phyloP scores from a whole-genome alignment of 2,888 invertebrate species.

The Cosmia pyralina region DNA sequence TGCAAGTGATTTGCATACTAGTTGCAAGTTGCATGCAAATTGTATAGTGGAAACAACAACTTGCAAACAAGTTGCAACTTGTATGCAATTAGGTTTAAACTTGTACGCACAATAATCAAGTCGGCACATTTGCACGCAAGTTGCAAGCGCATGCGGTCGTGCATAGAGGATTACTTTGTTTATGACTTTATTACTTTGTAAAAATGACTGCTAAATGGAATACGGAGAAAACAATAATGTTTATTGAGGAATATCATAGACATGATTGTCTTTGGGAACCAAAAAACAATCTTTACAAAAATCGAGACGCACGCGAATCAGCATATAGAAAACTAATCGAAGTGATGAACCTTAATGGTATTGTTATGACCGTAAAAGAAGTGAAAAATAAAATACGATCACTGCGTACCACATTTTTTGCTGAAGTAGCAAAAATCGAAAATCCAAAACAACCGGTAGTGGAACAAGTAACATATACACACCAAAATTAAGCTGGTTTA shows the following conservation, averaged over 20 bases:
- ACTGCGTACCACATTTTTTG: conserved; percentile 39
- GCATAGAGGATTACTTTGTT: conserved; percentile 20
- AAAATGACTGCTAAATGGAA: conserved; percentile 43
- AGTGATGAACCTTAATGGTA: conserved; percentile 39
- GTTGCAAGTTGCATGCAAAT: conserved; percentile 42
- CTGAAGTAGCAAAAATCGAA: conserved; percentile 26
- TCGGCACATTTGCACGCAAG: conserved; percentile 37
- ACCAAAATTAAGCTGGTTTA: conserved; percentile 38
- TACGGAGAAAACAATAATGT: conserved; percentile 40
- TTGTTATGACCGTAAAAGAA: conserved; percentile 43
- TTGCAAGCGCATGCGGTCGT: conserved; percentile 42
- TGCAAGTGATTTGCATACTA: conserved; percentile 20
- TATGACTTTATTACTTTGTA: conserved; percentile 29
- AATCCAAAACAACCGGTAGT: conserved; percentile 24
- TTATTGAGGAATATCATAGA: conserved; percentile 44
- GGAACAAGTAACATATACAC: conserved; percentile 33
- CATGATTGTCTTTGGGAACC: conserved; percentile 40
- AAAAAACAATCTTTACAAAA: conserved; percentile 28
- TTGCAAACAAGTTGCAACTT: conserved; percentile 31
- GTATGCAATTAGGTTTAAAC: conserved; percentile 41
- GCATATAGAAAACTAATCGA: conserved; percentile 38
- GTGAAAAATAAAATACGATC: conserved; percentile 45
- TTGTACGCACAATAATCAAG: conserved; percentile 44
- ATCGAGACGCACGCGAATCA: conserved; percentile 22
- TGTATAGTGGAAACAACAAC: conserved; percentile 43